Evolutionary conservation across 2,797 vertebrate species (phyloP), one percentile per base, ranked within the genome.

Genomic region (Poecilia gillii): DNA sequence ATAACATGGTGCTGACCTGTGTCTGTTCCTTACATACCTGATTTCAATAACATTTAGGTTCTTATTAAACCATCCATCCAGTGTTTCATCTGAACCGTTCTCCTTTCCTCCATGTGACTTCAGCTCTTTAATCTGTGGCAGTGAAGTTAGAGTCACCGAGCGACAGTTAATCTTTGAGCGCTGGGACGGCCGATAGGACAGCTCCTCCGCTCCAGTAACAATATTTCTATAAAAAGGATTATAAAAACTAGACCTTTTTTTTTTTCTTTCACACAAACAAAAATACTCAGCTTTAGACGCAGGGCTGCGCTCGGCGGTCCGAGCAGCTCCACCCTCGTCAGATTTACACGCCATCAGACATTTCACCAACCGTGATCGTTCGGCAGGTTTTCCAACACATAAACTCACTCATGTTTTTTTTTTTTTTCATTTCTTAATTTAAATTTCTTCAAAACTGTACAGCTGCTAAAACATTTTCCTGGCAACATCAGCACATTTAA

Each of bases 161-260:
- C 14, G 36, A 43, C 18, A 23, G 62, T 64, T 64, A 36, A 39
- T 36, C 31, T 64, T 31, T 7, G 62, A 62, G 14, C 5, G 13
- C 23, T 0, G 31, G 81, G 95, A 93, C 23, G 36, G 36, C 64
- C 89, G 94, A 87, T 94, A 93, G 94, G 93, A 95, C 95, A 96
- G 89, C 79, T 96, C 85, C 83, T 95, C 90, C 93, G 94, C 94
- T 95, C 93, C 96, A 95, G 6, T 95, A 94, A 95, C 94, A 94
- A 97, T 95, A 82, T 23, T 23, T 97, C 97, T 97, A 97, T 97
- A 97, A 97, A 98, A 98, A 97, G 14, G 96, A 96, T 97, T 98
- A 98, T 97, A 98, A 99, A 98, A 98, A 97, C 96, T 98, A 98
- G 96, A 97, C 96, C 49, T 51, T 53, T 25, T 53, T 23, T 23